Percentiles rank a stretch among this genome's conserved stretches.
phyloP scores from a whole-genome alignment of 2,797 vertebrate species.

The Micrastur ruficollis region DNA sequence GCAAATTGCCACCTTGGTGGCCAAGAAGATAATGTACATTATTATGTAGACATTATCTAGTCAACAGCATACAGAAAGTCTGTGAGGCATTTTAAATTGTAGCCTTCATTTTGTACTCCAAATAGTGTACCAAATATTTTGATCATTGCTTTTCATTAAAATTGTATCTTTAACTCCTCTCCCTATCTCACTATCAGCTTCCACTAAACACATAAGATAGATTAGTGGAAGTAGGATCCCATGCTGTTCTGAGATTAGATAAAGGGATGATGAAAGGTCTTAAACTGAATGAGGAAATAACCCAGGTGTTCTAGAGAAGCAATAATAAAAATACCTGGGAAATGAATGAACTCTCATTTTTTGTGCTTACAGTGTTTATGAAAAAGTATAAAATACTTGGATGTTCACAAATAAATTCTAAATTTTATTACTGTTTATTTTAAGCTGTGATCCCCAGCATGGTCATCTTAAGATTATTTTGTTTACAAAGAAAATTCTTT shows the following conservation, averaged over 20 bases:
- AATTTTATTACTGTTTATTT: constrained; percentile 12
- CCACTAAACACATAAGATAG: neutral
- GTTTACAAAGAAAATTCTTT: constrained; percentile 8
- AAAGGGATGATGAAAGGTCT: constrained; percentile 32
- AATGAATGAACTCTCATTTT: constrained; percentile 14
- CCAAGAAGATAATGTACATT: neutral
- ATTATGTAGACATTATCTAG: neutral
- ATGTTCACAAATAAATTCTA: constrained; percentile 8
- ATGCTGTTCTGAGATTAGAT: constrained; percentile 32
- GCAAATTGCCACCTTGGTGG: neutral
- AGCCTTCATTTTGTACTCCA: neutral
- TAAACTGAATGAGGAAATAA: constrained; percentile 29
- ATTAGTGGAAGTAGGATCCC: constrained; percentile 1
- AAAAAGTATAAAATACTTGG: constrained; percentile 3
- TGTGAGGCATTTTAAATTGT: neutral
- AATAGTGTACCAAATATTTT: constrained; percentile 2
- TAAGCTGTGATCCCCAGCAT: neutral
- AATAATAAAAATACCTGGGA: constrained; percentile 9
- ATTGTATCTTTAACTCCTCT: neutral
- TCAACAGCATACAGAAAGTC: neutral
- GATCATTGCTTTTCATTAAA: constrained; percentile 24
- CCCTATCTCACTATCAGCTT: neutral
- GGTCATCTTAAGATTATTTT: neutral
- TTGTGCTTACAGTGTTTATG: neutral
- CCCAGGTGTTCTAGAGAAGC: constrained; percentile 5